Conservation (phyloP, 37 sponge, comb jelly and placozoan genomes). For the Petrosia ficiformis region DNA sequence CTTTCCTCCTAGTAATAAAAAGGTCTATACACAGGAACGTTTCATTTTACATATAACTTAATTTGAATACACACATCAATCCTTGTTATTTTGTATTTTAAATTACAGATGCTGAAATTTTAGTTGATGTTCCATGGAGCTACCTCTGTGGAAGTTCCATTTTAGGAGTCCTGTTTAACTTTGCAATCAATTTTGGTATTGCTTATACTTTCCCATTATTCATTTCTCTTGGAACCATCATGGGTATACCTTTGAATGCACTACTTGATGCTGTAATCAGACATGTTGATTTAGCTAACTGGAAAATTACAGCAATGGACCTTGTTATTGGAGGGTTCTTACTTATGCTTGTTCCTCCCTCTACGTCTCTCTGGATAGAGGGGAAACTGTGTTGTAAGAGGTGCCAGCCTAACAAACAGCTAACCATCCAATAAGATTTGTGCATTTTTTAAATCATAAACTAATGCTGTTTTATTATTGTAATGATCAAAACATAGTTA, state of each 20-base stretch:
- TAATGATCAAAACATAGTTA: no score
- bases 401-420: no score
- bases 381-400: conserved; percentile 2
- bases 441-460: no score
- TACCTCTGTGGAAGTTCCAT: conserved; percentile 51
- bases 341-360: conserved; percentile 67
- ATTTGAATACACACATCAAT: no score
- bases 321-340: conserved; percentile 75
- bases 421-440: no score
- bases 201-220: conserved; percentile 90
- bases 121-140: conserved; percentile 60
- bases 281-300: conserved; percentile 36
- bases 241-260: conserved; percentile 90
- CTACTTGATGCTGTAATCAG: conserved; percentile 56
- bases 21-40: no score
- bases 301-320: conserved; percentile 70
- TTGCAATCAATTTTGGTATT: conserved; percentile 89
- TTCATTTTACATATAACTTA: no score
- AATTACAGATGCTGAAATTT: conserved; percentile 37
- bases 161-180: conserved; percentile 72
- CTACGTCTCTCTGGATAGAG: conserved; percentile 47
- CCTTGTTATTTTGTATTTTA: no score
- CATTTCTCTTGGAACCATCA: conserved; percentile 86
- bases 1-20: no score
- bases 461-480: no score